These are phyloP conservation scores for Pseudomyrmex cubaensis DNA, from an alignment of 1,140 invertebrate species.

Conservation along the genomic window DNA sequence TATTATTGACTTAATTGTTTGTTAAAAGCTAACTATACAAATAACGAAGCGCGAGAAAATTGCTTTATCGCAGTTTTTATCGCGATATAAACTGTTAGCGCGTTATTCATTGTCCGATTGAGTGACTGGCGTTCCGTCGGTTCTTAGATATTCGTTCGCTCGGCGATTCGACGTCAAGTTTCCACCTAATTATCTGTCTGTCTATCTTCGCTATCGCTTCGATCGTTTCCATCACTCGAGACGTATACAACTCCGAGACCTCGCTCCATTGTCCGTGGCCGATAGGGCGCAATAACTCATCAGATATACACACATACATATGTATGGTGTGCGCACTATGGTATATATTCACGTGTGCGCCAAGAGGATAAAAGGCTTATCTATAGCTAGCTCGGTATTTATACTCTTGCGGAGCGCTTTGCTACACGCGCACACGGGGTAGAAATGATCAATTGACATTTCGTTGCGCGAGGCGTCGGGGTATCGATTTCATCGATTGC, in stretches of 20 bases:
- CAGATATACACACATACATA: conserved; percentile 24
- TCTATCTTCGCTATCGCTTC: conserved; percentile 50
- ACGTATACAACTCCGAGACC: conserved; percentile 56
- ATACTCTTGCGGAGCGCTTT: conserved; percentile 27
- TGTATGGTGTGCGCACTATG: not conserved
- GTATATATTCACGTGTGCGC: not conserved
- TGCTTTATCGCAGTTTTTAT: not conserved
- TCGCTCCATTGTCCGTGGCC: conserved; percentile 62
- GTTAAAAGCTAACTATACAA: too few species aligned
- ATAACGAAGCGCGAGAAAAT: not conserved
- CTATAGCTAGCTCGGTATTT: conserved; percentile 60
- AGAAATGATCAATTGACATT: conserved; percentile 72
- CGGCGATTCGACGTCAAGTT: not conserved
- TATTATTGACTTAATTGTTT: too few species aligned
- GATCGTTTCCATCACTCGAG: conserved; percentile 62
- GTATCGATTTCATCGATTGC: conserved; percentile 72
- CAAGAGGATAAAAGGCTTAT: conserved; percentile 42
- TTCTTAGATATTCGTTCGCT: conserved; percentile 13
- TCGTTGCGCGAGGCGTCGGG: conserved; percentile 56
- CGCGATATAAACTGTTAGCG: not conserved
- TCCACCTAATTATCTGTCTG: conserved; percentile 52
- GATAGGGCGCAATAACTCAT: conserved; percentile 67
- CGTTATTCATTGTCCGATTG: conserved; percentile 11
- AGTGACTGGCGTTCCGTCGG: conserved; percentile 35
- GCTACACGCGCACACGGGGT: not conserved